Evolutionary conservation across 2,113 vertebrate genomes (phyloP).

Genomic region (Beaufortia kweichowensis): DNA sequence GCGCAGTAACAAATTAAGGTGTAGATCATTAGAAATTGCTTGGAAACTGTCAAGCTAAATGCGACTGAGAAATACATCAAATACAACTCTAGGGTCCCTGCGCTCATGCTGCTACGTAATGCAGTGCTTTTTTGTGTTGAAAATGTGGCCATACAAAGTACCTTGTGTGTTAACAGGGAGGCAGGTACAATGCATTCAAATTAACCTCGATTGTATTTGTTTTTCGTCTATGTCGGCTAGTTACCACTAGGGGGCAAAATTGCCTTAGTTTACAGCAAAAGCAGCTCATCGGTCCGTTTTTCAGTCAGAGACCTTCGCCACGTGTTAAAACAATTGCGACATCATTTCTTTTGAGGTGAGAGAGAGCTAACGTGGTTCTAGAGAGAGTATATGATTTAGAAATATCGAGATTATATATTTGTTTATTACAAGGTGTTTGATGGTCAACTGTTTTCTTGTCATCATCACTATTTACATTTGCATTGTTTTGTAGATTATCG

Average conservation of each 20-base stretch:
- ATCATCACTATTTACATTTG: too few species aligned
- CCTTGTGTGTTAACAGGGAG: not conserved
- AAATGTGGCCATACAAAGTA: not conserved
- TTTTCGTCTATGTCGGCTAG: not conserved
- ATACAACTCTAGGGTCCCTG: not conserved
- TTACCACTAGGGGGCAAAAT: slow-evolving; percentile 43
- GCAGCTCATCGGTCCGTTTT: not conserved
- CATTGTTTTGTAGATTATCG: too few species aligned
- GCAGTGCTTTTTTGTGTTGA: slow-evolving; percentile 97
- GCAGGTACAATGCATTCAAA: not conserved
- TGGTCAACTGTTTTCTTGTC: too few species aligned
- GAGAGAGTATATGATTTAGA: not conserved
- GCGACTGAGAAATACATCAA: not conserved
- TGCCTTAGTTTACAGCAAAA: not conserved
- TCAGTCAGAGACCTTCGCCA: not conserved
- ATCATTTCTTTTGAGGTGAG: not conserved
- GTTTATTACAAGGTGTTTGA: too few species aligned
- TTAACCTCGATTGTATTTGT: too few species aligned
- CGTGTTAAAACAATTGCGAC: not conserved
- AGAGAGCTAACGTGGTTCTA: not conserved
- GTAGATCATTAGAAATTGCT: not conserved
- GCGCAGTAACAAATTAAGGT: not conserved
- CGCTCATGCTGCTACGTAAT: slow-evolving; percentile 82
- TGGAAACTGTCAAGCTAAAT: too few species aligned
- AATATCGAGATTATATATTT: not conserved